These are phyloP conservation scores for Venturia canescens DNA, from an alignment of 1,140 invertebrate genomes.

Conservation along the genomic window DNA sequence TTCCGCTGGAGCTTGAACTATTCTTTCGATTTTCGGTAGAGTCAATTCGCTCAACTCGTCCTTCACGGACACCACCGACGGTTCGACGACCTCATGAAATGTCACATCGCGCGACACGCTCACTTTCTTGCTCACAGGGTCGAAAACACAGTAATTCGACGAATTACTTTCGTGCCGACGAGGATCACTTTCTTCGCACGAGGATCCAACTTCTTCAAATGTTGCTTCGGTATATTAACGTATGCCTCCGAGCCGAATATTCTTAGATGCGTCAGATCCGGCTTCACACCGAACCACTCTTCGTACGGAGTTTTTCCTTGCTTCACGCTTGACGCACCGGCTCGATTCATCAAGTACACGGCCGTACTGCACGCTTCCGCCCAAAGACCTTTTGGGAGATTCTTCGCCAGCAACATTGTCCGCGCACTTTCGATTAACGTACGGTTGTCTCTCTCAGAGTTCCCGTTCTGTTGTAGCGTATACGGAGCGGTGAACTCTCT, in stretches of 20 bases:
- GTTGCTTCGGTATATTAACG: conserved; percentile 60
- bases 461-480: conserved; percentile 69
- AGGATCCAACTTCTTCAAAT: conserved; percentile 58
- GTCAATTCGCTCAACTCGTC: not conserved
- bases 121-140: conserved; percentile 43
- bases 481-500: conserved; percentile 59
- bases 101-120: conserved; percentile 43
- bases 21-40: not conserved
- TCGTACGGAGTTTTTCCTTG: conserved; percentile 40
- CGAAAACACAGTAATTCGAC: conserved; percentile 52
- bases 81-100: conserved; percentile 7
- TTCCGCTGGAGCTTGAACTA: not conserved
- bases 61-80: not conserved
- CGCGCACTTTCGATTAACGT: conserved; percentile 70
- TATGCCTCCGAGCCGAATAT: conserved; percentile 65
- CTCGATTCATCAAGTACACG: conserved; percentile 62
- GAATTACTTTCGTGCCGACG: conserved; percentile 50
- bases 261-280: conserved; percentile 57
- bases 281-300: conserved; percentile 40
- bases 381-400: conserved; percentile 70
- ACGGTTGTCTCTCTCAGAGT: conserved; percentile 69
- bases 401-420: conserved; percentile 64
- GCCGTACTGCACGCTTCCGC: conserved; percentile 72
- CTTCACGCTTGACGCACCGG: not conserved
- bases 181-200: conserved; percentile 53